phyloP scores from a whole-genome alignment of 1,140 invertebrate genomes.

The Calliphora vicina region DNA sequence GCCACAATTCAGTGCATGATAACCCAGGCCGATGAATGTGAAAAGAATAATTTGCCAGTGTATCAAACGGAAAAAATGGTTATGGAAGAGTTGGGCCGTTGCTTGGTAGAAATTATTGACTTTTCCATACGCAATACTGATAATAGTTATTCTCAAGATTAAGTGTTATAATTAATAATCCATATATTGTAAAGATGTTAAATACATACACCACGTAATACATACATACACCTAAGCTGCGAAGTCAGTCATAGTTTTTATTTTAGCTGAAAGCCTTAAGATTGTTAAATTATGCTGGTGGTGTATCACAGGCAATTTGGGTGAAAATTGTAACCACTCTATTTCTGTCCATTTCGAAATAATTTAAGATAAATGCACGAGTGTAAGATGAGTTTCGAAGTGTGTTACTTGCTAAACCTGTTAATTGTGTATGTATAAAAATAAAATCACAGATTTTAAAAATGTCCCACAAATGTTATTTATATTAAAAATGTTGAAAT shows the following conservation, averaged over 20 bases:
- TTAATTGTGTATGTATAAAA: too few relatives aligned
- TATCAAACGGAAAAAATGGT: conserved; percentile 85
- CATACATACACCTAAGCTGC: neutral
- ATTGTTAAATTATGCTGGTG: too few relatives aligned
- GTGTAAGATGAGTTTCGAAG: too few relatives aligned
- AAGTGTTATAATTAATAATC: neutral
- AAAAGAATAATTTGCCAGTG: conserved; percentile 72
- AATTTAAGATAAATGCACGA: too few relatives aligned
- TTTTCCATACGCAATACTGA: conserved; percentile 59
- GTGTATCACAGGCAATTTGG: too few relatives aligned
- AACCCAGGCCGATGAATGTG: conserved; percentile 87
- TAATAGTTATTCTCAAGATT: conserved; percentile 40
- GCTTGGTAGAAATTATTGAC: conserved; percentile 91
- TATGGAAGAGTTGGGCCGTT: conserved; percentile 94
- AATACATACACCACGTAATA: neutral
- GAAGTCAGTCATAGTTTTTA: neutral
- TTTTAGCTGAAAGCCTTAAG: neutral
- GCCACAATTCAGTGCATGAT: conserved; percentile 95
- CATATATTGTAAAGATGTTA: neutral
- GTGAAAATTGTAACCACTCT: too few relatives aligned
- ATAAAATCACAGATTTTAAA: too few relatives aligned
- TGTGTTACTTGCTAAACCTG: too few relatives aligned
- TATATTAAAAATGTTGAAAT: too few relatives aligned
- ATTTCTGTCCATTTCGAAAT: too few relatives aligned
- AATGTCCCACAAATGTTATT: too few relatives aligned